These are phyloP conservation scores for Clivina fossor DNA, from an alignment of 2,888 invertebrate species.

Conservation along the genomic window DNA sequence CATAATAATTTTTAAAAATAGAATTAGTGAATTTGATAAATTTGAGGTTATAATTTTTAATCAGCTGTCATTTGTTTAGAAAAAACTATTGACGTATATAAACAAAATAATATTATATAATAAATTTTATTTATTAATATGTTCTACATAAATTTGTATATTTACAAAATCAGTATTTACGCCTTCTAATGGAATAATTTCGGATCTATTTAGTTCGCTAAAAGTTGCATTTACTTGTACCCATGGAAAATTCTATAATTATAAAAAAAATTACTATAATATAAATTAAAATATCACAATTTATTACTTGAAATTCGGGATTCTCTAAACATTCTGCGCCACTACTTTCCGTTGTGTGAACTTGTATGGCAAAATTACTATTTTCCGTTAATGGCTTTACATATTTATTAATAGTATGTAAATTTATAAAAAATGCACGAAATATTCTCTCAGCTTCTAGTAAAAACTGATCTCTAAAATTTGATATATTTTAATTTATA, in stretches of 20 bases:
- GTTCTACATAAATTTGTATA: constrained; percentile 50
- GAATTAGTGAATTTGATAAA: too few relatives aligned
- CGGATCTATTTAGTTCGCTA: constrained; percentile 43
- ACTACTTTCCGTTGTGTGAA: constrained; percentile 63
- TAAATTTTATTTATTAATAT: constrained; percentile 19
- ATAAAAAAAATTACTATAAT: constrained; percentile 37
- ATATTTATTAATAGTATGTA: constrained; percentile 56
- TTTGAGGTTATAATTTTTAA: too few relatives aligned
- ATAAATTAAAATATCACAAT: constrained; percentile 1
- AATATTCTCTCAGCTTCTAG: constrained; percentile 63
- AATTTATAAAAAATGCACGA: constrained; percentile 61
- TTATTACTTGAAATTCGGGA: constrained; percentile 53
- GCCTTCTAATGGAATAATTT: constrained; percentile 54
- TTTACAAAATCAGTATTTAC: constrained; percentile 51
- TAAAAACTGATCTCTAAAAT: constrained; percentile 60
- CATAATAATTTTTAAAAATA: too few relatives aligned
- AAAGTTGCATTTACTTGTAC: constrained; percentile 48
- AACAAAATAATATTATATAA: neutral
- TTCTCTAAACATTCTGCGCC: constrained; percentile 59
- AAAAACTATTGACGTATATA: too few relatives aligned
- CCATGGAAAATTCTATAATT: constrained; percentile 58
- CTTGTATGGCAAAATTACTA: constrained; percentile 61
- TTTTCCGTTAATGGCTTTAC: constrained; percentile 53
- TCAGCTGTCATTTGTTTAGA: too few relatives aligned
- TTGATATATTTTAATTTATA: constrained; percentile 43